Evolutionary conservation across 2,888 invertebrate genomes (phyloP).

Genomic region (Polydrusus cervinus): DNA sequence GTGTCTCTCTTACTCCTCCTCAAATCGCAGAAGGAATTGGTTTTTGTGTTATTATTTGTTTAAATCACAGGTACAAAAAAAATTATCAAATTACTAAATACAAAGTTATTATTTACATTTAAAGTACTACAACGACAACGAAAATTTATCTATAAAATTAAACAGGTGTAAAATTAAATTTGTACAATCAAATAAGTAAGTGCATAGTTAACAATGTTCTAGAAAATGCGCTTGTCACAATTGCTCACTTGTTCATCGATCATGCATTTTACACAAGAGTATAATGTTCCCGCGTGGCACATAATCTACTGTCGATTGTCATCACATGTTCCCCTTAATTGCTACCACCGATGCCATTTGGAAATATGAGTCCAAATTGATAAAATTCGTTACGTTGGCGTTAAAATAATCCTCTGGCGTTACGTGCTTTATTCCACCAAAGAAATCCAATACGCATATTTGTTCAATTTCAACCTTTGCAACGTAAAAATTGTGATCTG

Average conservation of each 20-base stretch:
- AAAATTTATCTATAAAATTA: neutral
- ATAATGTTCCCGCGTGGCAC: slow-evolving; percentile 14
- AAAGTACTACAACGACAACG: too few relatives aligned
- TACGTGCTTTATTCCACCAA: slow-evolving; percentile 85
- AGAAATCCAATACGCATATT: slow-evolving; percentile 85
- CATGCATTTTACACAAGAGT: slow-evolving; percentile 5
- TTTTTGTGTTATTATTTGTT: too few relatives aligned
- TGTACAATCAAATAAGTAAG: too few relatives aligned
- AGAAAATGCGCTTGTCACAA: neutral
- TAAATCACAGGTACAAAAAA: too few relatives aligned
- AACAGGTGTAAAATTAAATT: too few relatives aligned
- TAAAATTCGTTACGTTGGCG: slow-evolving; percentile 56
- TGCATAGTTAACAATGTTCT: too few relatives aligned
- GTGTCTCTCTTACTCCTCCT: too few relatives aligned
- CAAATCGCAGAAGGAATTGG: too few relatives aligned
- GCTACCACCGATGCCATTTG: slow-evolving; percentile 34
- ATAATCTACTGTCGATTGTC: slow-evolving; percentile 26
- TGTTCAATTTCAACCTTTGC: slow-evolving; percentile 83
- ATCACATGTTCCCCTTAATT: slow-evolving; percentile 28
- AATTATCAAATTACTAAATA: too few relatives aligned
- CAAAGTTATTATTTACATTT: too few relatives aligned
- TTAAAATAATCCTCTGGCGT: slow-evolving; percentile 76
- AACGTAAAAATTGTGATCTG: slow-evolving; percentile 86
- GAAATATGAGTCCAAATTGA: slow-evolving; percentile 52
- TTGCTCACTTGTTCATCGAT: neutral